Evolutionary conservation across 1,140 invertebrate species (phyloP).

Genomic region (Trigoniulus corallinus): DNA sequence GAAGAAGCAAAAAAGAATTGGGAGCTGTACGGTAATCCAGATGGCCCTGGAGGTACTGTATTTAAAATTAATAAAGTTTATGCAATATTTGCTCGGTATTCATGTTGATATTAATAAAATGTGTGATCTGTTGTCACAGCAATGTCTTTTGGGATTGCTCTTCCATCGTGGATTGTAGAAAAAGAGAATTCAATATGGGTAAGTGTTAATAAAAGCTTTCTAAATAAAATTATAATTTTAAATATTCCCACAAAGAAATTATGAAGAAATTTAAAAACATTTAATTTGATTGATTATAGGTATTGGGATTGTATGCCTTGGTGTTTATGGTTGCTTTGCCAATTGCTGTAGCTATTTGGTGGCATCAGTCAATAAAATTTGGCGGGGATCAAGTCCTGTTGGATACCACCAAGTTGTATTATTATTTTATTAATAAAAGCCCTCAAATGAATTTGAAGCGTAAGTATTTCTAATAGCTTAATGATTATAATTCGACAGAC

Average conservation of each 20-base stretch:
- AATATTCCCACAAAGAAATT: no score
- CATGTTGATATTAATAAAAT: not conserved
- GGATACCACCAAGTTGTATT: conserved; percentile 90
- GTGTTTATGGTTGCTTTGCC: conserved; percentile 85
- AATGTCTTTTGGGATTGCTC: conserved; percentile 96
- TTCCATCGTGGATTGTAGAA: conserved; percentile 99
- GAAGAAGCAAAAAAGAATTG: conserved; percentile 93
- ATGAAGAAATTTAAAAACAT: no score
- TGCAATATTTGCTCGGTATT: not conserved
- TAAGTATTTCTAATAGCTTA: conserved; percentile 17
- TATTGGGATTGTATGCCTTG: conserved; percentile 83
- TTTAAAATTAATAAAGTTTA: not conserved
- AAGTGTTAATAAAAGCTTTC: conserved; percentile 16
- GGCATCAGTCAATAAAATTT: conserved; percentile 91
- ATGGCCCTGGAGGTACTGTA: conserved; percentile 70
- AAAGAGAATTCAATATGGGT: conserved; percentile 97
- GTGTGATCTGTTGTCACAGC: conserved; percentile 31
- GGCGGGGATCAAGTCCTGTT: conserved; percentile 57
- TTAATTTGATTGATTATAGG: no score
- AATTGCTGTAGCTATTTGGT: conserved; percentile 71
- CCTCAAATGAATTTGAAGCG: conserved; percentile 83
- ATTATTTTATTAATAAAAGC: conserved; percentile 88
- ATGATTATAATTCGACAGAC: not conserved
- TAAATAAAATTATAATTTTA: no score
- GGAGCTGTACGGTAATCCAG: conserved; percentile 98